These are phyloP conservation scores for Sterrhoptilus dennistouni DNA, from an alignment of 2,113 vertebrate genomes.

Conservation along the genomic window DNA sequence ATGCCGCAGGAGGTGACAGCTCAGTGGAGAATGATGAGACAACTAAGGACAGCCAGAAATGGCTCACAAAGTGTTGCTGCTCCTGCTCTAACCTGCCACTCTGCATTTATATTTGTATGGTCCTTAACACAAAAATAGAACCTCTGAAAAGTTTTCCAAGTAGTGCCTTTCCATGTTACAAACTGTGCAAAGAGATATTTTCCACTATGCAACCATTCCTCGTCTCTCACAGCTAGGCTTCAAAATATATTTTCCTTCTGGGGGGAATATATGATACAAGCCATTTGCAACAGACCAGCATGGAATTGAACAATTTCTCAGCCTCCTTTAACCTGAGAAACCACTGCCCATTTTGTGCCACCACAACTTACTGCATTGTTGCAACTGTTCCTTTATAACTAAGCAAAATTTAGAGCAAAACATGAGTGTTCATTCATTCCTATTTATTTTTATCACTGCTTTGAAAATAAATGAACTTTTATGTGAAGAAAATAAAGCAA, in stretches of 20 bases:
- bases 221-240: not conserved
- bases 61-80: not conserved
- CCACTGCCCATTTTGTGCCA: not conserved
- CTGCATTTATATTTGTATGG: not conserved
- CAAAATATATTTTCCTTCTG: not conserved
- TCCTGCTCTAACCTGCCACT: conserved; percentile 8
- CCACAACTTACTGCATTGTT: not conserved
- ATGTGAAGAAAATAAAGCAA: not conserved
- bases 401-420: not conserved
- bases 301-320: not conserved
- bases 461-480: not conserved
- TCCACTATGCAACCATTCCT: not conserved
- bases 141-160: not conserved
- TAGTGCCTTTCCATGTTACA: not conserved
- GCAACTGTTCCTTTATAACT: not conserved
- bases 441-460: not conserved
- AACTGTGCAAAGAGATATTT: not conserved
- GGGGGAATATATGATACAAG: not conserved
- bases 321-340: not conserved
- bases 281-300: not conserved
- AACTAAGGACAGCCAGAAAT: not conserved
- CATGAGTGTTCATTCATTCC: not conserved
- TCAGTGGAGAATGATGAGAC: not conserved
- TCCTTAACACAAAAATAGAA: not conserved
- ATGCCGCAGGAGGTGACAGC: not conserved